Conservation (phyloP, 2,888 invertebrate species). For the Lasioglossum villosulum region DNA sequence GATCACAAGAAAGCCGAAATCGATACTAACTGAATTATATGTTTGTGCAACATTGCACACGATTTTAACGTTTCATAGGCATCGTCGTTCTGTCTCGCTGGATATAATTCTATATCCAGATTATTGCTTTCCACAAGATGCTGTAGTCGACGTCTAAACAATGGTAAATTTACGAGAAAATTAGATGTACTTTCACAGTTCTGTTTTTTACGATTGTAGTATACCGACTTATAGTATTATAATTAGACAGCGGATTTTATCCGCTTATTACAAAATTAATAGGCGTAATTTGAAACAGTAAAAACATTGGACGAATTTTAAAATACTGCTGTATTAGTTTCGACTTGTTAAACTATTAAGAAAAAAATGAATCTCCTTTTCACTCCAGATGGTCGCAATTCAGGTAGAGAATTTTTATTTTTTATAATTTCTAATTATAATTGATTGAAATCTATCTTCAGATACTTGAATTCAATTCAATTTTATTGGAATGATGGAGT, state of each 20-base stretch:
- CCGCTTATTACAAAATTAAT: too few relatives aligned
- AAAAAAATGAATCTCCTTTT: too few relatives aligned
- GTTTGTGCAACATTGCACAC: conserved; percentile 66
- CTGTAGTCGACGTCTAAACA: conserved; percentile 68
- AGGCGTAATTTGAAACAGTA: too few relatives aligned
- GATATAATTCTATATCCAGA: conserved; percentile 58
- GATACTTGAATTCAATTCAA: background rate
- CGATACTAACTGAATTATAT: conserved; percentile 60
- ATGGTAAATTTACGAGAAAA: background rate
- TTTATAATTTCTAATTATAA: too few relatives aligned
- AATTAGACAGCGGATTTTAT: too few relatives aligned
- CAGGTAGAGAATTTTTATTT: too few relatives aligned
- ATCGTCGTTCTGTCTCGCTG: conserved; percentile 49
- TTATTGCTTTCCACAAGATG: conserved; percentile 57
- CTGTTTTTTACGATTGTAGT: background rate
- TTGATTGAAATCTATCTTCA: background rate
- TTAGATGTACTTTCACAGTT: background rate
- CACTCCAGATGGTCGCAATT: too few relatives aligned
- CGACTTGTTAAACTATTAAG: too few relatives aligned
- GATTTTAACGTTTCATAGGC: conserved; percentile 60
- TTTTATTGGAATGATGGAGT: background rate
- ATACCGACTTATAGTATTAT: background rate
- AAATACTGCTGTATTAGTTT: too few relatives aligned
- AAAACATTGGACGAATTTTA: too few relatives aligned
- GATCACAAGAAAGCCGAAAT: background rate